Percentiles rank a stretch among this genome's conserved stretches.
Conservation (phyloP, 2,113 vertebrate genomes). For the Sinocyclocheilus anshuiensis region DNA sequence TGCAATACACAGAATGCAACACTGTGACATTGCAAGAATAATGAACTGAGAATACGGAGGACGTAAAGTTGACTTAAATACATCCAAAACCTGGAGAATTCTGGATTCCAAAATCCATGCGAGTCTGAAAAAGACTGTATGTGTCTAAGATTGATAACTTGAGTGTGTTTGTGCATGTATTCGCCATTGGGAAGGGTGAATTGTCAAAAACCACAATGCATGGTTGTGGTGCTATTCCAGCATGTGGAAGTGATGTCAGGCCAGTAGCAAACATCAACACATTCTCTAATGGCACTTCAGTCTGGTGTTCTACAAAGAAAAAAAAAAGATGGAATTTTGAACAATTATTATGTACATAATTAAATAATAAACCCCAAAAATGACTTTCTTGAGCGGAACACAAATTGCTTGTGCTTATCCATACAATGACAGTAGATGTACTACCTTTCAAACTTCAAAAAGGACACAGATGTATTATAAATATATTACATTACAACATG, state of each 20-base stretch:
- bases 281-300: slow-evolving; percentile 25
- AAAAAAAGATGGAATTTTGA: neutral
- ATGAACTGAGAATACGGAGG: too few relatives aligned
- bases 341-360: neutral
- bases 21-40: too few relatives aligned
- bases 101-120: neutral
- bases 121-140: neutral
- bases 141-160: neutral
- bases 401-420: too few relatives aligned
- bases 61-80: too few relatives aligned
- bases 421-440: too few relatives aligned
- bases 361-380: too few relatives aligned
- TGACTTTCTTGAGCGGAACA: too few relatives aligned
- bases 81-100: too few relatives aligned
- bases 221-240: slow-evolving; percentile 2
- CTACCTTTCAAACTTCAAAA: too few relatives aligned
- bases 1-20: too few relatives aligned
- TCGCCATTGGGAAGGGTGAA: slow-evolving; percentile 53
- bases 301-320: neutral
- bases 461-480: too few relatives aligned
- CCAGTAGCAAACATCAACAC: slow-evolving; percentile 58
- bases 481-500: too few relatives aligned
- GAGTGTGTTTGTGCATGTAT: slow-evolving; percentile 28
- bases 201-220: slow-evolving; percentile 41
- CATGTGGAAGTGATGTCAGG: slow-evolving; percentile 48